These are phyloP conservation scores for Cygnus buccinator DNA, from an alignment of 2,113 vertebrate genomes.

Conservation along the genomic window DNA sequence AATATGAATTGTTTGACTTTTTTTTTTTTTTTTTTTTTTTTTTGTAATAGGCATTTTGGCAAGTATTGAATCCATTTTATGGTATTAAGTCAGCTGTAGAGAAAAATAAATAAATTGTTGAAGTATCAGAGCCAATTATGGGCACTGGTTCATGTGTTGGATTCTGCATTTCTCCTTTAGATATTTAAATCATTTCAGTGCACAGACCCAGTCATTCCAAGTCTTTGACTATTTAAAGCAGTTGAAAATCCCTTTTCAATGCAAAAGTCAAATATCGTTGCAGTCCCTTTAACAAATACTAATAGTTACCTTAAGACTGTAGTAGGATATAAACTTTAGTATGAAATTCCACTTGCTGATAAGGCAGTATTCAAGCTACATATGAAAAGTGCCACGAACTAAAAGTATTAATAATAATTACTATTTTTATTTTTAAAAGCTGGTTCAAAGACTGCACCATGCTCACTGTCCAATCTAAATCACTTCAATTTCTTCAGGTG, in stretches of 20 bases:
- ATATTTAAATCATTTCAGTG: constrained; percentile 55
- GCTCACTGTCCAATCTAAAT: neutral
- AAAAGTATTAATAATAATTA: neutral
- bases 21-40: neutral
- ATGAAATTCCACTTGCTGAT: neutral
- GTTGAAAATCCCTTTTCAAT: constrained; percentile 45
- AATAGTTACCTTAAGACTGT: neutral
- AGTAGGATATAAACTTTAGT: neutral
- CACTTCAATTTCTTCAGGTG: neutral
- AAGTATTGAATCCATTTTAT: constrained; percentile 59
- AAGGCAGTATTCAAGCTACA: neutral
- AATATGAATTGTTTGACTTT: constrained; percentile 59
- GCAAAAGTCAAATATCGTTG: neutral
- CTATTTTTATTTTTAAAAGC: neutral
- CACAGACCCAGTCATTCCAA: constrained; percentile 38
- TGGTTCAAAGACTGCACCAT: neutral
- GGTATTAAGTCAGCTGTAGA: constrained; percentile 63
- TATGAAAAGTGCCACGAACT: neutral
- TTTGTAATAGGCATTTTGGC: constrained; percentile 55
- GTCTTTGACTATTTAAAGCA: constrained; percentile 42
- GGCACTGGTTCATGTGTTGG: constrained; percentile 62
- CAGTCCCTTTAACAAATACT: neutral
- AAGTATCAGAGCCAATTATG: constrained; percentile 57
- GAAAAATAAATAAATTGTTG: constrained; percentile 68
- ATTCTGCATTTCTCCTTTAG: constrained; percentile 49